phyloP scores from a whole-genome alignment of 2,113 vertebrate genomes.

The Trichechus manatus region DNA sequence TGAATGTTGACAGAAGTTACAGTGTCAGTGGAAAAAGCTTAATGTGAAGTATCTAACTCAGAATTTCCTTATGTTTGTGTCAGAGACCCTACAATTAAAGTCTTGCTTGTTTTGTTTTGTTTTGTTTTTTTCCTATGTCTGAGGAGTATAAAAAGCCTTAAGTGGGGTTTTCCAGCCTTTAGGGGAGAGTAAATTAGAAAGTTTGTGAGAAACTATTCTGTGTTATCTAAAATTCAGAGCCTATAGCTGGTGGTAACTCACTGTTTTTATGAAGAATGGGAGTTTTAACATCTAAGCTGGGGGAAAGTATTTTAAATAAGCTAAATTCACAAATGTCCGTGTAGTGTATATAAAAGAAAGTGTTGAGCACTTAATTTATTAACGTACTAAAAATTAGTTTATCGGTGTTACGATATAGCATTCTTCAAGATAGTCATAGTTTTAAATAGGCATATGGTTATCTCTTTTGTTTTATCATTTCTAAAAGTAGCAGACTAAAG shows the following conservation, averaged over 20 bases:
- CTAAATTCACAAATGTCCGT: not conserved
- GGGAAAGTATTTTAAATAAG: not conserved
- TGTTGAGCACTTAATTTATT: not conserved
- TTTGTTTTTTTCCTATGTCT: constrained; percentile 32
- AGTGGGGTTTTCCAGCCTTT: constrained; percentile 72
- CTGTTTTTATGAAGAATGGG: constrained; percentile 28
- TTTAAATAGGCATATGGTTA: constrained; percentile 43
- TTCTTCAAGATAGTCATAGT: not conserved
- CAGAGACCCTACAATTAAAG: constrained; percentile 61
- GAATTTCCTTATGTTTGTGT: constrained; percentile 75
- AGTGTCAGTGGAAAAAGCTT: constrained; percentile 80
- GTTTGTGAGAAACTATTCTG: constrained; percentile 46
- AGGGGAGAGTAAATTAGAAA: constrained; percentile 70
- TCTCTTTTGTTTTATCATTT: constrained; percentile 5
- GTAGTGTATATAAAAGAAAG: not conserved
- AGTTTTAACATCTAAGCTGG: not conserved
- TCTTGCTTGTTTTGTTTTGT: not conserved
- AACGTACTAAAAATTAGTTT: not conserved
- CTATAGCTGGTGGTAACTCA: not conserved
- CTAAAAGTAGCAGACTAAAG: not conserved
- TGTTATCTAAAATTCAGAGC: constrained; percentile 58
- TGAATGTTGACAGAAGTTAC: constrained; percentile 81
- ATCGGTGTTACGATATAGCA: not conserved
- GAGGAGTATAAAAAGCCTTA: constrained; percentile 55
- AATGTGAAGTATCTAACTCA: constrained; percentile 73